These are phyloP conservation scores for Pangasius mekongensis DNA, from an alignment of 2,797 vertebrate genomes.

Conservation along the genomic window DNA sequence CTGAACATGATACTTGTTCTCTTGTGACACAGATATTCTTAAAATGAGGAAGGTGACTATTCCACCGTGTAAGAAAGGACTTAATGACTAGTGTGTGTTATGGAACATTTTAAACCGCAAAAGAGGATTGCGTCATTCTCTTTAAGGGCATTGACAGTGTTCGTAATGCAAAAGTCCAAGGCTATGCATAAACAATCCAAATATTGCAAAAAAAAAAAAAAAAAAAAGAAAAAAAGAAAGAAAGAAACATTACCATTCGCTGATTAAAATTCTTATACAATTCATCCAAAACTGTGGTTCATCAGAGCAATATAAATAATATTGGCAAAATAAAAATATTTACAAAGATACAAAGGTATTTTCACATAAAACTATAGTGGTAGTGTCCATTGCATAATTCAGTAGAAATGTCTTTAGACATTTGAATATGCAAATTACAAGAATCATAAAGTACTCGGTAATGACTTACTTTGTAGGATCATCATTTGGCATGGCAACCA, in stretches of 20 bases:
- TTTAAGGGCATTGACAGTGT: constrained; percentile 61
- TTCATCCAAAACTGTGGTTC: background rate
- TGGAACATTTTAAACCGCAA: background rate
- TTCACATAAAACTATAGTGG: background rate
- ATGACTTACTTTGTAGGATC: constrained; percentile 1
- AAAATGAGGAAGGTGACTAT: constrained; percentile 30
- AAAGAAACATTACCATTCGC: background rate
- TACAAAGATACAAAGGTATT: too few relatives aligned
- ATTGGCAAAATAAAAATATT: background rate
- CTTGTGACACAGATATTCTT: constrained; percentile 24
- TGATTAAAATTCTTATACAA: background rate
- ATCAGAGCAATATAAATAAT: background rate
- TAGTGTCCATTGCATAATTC: background rate
- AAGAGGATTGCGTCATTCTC: background rate
- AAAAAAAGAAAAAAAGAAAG: background rate
- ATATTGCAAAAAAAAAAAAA: background rate
- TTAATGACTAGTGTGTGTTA: background rate
- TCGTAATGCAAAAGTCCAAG: constrained; percentile 71
- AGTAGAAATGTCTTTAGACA: background rate
- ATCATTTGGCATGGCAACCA: background rate
- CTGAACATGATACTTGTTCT: background rate
- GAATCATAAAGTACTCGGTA: background rate
- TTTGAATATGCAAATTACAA: background rate
- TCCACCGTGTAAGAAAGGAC: background rate
- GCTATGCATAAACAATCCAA: constrained; percentile 54